Percentiles rank a stretch among this genome's conserved stretches.
Evolutionary conservation across 1,140 invertebrate genomes (phyloP).

Genomic region (Psix sp.): DNA sequence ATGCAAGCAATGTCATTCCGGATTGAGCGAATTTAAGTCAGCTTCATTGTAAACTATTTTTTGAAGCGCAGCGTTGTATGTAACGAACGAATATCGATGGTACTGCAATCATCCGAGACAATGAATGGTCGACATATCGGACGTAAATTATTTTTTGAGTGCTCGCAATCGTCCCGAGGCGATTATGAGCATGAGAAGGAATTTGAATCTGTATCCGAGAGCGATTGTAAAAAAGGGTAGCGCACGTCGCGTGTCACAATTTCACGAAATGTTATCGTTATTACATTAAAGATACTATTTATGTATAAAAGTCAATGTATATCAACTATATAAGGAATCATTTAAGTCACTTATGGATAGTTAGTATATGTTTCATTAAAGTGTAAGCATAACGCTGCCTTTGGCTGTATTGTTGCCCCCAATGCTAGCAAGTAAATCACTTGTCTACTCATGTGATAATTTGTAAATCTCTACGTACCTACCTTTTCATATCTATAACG

Average conservation of each 20-base stretch:
- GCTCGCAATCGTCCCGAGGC: slow-evolving; percentile 30
- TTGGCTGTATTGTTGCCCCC: slow-evolving; percentile 75
- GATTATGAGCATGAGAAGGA: slow-evolving; percentile 31
- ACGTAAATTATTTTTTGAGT: slow-evolving; percentile 66
- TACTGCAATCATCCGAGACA: slow-evolving; percentile 58
- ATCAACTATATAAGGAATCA: slow-evolving; percentile 60
- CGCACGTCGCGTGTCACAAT: slow-evolving; percentile 62
- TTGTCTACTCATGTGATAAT: slow-evolving; percentile 76
- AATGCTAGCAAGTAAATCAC: slow-evolving; percentile 74
- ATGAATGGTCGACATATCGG: slow-evolving; percentile 64
- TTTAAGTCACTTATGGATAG: slow-evolving; percentile 59
- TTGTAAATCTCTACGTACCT: slow-evolving; percentile 74
- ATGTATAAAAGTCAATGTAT: slow-evolving; percentile 72
- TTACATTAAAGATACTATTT: slow-evolving; percentile 75
- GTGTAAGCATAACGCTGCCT: slow-evolving; percentile 74
- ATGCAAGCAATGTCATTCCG: slow-evolving; percentile 24
- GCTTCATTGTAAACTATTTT: slow-evolving; percentile 57
- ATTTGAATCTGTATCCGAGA: slow-evolving; percentile 58
- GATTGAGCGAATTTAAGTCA: slow-evolving; percentile 30
- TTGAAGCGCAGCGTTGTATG: slow-evolving; percentile 36
- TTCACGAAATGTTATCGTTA: slow-evolving; percentile 74
- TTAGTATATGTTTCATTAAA: slow-evolving; percentile 60
- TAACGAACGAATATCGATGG: slow-evolving; percentile 52
- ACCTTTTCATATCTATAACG: slow-evolving; percentile 65
- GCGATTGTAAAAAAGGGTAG: slow-evolving; percentile 49